These are phyloP conservation scores for Phyllostomus discolor DNA, from an alignment of 2,113 vertebrate genomes.

Conservation along the genomic window DNA sequence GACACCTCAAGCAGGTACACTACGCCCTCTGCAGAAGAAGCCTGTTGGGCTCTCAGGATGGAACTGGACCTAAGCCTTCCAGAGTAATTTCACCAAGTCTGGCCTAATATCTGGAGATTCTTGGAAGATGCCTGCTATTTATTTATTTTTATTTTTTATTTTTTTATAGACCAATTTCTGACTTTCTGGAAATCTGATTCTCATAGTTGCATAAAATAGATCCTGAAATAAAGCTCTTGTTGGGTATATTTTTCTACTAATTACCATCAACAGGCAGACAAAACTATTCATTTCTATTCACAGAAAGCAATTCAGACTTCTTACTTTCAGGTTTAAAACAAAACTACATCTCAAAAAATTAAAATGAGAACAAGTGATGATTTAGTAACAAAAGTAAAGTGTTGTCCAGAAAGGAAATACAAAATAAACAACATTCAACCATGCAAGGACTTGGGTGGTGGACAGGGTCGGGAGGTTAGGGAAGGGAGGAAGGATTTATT, in stretches of 20 bases:
- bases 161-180: not conserved
- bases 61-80: not conserved
- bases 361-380: not conserved
- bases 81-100: not conserved
- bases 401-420: not conserved
- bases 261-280: not conserved
- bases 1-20: not conserved
- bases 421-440: not conserved
- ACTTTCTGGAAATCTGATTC: constrained; percentile 2
- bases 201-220: not conserved
- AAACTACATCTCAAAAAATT: not conserved
- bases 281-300: not conserved
- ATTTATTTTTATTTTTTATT: not conserved
- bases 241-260: not conserved
- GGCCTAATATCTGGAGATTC: not conserved
- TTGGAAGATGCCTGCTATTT: not conserved
- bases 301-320: not conserved
- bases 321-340: not conserved
- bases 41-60: not conserved
- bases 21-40: not conserved
- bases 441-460: not conserved
- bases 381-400: not conserved
- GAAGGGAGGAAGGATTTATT: not conserved
- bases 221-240: not conserved
- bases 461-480: not conserved